A percentile compares a stretch with the other conserved stretches of the same genome.
Conservation (phyloP, 2,888 invertebrate genomes). For the Luperina testacea region DNA sequence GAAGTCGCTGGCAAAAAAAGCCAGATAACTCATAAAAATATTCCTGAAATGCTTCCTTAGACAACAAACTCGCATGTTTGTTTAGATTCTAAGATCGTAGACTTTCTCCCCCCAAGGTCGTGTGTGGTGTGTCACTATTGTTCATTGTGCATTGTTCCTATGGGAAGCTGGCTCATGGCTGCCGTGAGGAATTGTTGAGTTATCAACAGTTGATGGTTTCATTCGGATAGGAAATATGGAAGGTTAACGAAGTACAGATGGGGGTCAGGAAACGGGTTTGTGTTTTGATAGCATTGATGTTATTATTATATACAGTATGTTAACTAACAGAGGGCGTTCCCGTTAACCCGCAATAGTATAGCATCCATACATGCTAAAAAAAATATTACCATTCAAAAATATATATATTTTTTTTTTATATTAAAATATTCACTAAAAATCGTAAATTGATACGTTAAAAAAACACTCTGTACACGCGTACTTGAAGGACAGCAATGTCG, state of each 20-base stretch:
- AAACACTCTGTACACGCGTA: too few species aligned
- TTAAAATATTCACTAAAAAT: too few species aligned
- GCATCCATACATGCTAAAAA: too few species aligned
- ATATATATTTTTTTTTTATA: too few species aligned
- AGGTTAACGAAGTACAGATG: constrained; percentile 32
- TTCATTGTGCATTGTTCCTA: constrained; percentile 69
- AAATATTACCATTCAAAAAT: too few species aligned
- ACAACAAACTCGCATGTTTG: constrained; percentile 30
- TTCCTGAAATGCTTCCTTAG: background rate
- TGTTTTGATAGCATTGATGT: background rate
- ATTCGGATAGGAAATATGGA: constrained; percentile 25
- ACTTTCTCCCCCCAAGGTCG: constrained; percentile 72
- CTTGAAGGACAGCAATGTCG: too few species aligned
- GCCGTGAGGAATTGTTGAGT: constrained; percentile 21
- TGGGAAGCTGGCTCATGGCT: constrained; percentile 58
- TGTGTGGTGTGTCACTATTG: constrained; percentile 63
- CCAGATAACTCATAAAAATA: background rate
- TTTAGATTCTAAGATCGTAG: constrained; percentile 36
- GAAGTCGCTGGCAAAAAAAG: too few species aligned
- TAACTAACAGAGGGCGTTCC: too few species aligned
- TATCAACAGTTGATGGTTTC: constrained; percentile 44
- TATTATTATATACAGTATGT: too few species aligned
- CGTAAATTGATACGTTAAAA: too few species aligned
- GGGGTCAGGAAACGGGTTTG: constrained; percentile 1
- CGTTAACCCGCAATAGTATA: too few species aligned